phyloP scores from a whole-genome alignment of 1,140 invertebrate species.

The Pemphigus obesinymphae region DNA sequence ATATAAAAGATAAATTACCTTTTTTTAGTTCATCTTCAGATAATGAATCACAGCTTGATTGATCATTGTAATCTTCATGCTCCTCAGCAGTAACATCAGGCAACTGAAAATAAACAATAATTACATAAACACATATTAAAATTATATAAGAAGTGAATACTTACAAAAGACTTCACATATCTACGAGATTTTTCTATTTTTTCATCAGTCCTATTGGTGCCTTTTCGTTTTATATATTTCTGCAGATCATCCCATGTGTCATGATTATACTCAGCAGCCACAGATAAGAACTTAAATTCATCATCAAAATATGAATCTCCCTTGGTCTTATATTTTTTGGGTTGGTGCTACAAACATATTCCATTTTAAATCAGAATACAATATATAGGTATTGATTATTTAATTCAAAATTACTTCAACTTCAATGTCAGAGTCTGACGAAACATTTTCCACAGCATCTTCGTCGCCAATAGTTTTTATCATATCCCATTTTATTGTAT shows the following conservation, averaged over 20 bases:
- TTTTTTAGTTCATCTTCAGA: slow-evolving; percentile 50
- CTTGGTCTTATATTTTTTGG: slow-evolving; percentile 66
- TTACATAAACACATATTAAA: not conserved
- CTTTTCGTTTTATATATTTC: slow-evolving; percentile 73
- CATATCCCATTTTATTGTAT: slow-evolving; percentile 50
- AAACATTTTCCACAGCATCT: slow-evolving; percentile 69
- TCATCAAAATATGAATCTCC: slow-evolving; percentile 67
- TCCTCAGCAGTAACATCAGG: slow-evolving; percentile 39
- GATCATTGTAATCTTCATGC: slow-evolving; percentile 43
- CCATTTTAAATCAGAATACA: slow-evolving; percentile 25
- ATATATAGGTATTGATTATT: not conserved
- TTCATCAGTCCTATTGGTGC: slow-evolving; percentile 71
- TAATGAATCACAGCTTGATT: slow-evolving; percentile 46
- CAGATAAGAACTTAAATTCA: slow-evolving; percentile 69
- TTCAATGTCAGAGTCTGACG: slow-evolving; percentile 76
- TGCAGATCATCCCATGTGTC: slow-evolving; percentile 80
- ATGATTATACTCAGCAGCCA: slow-evolving; percentile 68
- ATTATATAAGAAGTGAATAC: slow-evolving; percentile 32
- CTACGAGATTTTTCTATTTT: slow-evolving; percentile 68
- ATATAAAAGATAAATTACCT: slow-evolving; percentile 44
- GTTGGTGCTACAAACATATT: slow-evolving; percentile 64
- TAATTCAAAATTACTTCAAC: slow-evolving; percentile 60
- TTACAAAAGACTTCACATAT: slow-evolving; percentile 52
- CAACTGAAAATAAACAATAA: not conserved
- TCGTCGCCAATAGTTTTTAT: slow-evolving; percentile 73